These are phyloP conservation scores for Phrixothrix hirtus DNA, from an alignment of 2,888 invertebrate species.

Conservation along the genomic window DNA sequence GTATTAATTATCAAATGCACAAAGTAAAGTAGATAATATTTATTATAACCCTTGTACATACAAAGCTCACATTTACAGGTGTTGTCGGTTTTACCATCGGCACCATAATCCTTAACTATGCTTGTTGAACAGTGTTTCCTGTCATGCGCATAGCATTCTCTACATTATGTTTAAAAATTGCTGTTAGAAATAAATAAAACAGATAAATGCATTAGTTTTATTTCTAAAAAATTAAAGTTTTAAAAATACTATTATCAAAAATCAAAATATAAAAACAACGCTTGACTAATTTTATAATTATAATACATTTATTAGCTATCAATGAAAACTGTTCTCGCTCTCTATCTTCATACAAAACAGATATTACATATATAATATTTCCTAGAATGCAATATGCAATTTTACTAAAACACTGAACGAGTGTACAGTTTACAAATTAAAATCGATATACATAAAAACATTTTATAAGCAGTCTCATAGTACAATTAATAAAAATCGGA, in stretches of 20 bases:
- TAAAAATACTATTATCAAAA: too few relatives aligned
- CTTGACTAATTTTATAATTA: conserved; percentile 17
- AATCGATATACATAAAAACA: conserved; percentile 14
- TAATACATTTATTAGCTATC: conserved; percentile 15
- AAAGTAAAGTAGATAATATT: too few relatives aligned
- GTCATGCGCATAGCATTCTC: too few relatives aligned
- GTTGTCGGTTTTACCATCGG: too few relatives aligned
- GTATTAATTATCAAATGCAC: too few relatives aligned
- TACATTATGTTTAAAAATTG: too few relatives aligned
- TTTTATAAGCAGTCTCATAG: conserved; percentile 25
- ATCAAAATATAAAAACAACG: conserved; percentile 7
- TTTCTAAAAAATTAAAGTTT: too few relatives aligned
- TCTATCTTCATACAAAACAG: conserved; percentile 7
- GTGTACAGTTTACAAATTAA: conserved; percentile 24
- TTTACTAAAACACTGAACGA: conserved; percentile 32
- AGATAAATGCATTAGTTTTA: too few relatives aligned
- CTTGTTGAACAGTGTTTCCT: too few relatives aligned
- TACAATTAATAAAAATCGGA: conserved; percentile 6
- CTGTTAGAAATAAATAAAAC: too few relatives aligned
- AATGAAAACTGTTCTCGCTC: conserved; percentile 13
- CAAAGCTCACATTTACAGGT: not conserved
- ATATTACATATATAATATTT: conserved; percentile 23
- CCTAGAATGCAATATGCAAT: conserved; percentile 33
- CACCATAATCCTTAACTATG: too few relatives aligned
- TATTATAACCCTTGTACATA: too few relatives aligned